Conservation (phyloP, 23 tunicate species). For the Aplidium turbinatum region DNA sequence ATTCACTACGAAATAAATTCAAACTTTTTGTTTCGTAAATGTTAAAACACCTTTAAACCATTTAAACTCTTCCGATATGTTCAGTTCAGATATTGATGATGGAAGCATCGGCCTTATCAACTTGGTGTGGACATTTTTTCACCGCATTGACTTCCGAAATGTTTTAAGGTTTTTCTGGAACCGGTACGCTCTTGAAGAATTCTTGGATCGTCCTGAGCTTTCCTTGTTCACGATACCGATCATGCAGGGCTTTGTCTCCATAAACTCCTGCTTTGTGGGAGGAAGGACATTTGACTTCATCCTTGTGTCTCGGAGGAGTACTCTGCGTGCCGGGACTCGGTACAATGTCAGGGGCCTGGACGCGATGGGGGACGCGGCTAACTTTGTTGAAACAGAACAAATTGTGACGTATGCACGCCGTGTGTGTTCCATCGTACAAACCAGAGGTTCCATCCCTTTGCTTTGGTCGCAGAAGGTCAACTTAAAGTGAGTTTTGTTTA, state of each 20-base stretch:
- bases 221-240: constrained; percentile 66
- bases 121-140: neutral
- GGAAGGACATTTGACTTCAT: constrained; percentile 90
- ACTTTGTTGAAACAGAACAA: constrained; percentile 98
- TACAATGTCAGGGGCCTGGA: constrained; percentile 92
- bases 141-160: neutral
- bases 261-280: constrained; percentile 74
- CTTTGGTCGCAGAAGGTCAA: constrained; percentile 91
- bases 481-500: constrained; percentile 52
- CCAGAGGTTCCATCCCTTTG: constrained; percentile 95
- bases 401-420: constrained; percentile 60
- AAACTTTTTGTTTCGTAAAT: too few relatives aligned
- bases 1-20: too few relatives aligned
- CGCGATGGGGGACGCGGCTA: constrained; percentile 87
- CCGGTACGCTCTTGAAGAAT: constrained; percentile 55
- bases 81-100: too few relatives aligned
- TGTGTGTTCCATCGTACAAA: constrained; percentile 81
- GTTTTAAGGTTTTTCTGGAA: constrained; percentile 88
- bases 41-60: too few relatives aligned
- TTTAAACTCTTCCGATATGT: too few relatives aligned
- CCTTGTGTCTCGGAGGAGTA: constrained; percentile 76
- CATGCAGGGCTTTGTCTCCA: constrained; percentile 86
- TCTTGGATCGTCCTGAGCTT: constrained; percentile 74
- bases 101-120: too few relatives aligned
- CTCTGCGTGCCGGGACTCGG: constrained; percentile 85